Evolutionary conservation across 2,797 vertebrate species (phyloP), one percentile per base, ranked within the genome.

Genomic region (Denticeps clupeoides): DNA sequence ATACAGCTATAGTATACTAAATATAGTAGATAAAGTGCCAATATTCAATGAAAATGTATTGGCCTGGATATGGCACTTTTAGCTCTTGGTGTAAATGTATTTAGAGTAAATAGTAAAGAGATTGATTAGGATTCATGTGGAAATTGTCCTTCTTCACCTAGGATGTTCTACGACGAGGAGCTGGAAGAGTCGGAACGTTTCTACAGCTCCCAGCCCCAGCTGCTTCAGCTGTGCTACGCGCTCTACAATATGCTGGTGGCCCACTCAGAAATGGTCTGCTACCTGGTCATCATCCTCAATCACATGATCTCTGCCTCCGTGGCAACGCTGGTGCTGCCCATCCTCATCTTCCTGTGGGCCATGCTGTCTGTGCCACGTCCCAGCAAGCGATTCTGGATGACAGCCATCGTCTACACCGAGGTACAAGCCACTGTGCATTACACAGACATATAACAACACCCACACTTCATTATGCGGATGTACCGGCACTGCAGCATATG

Each of bases 321-420:
- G 68, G 87, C 91, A 58, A 94, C 91, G 0, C 63, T 97, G 19
- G 87, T 93, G 10, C 81, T 97, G 49, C 92, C 92, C 44, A 82
- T 97, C 51, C 83, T 93, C 10, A 91, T 97, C 53, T 97, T 97
- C 58, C 81, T 97, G 40, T 97, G 92, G 92, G 92, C 90, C 27
- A 96, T 87, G 82, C 77, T 97, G 21, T 96, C 91, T 0, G 90
- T 94, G 3, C 92, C 92, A 4, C 82, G 91, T 22, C 92, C 92
- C 51, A 93, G 87, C 74, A 91, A 91, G 37, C 85, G 89, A 15
- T 97, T 97, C 82, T 97, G 91, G 92, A 97, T 94, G 91, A 91
- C 89, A 1, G 91, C 91, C 46, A 94, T 95, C 52, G 85, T 97
- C 70, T 97, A 97, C 65, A 97, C 92, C 0, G 91, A 97, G 91